These are phyloP conservation scores for Chesias legatella DNA, from an alignment of 2,888 invertebrate genomes.

Conservation along the genomic window DNA sequence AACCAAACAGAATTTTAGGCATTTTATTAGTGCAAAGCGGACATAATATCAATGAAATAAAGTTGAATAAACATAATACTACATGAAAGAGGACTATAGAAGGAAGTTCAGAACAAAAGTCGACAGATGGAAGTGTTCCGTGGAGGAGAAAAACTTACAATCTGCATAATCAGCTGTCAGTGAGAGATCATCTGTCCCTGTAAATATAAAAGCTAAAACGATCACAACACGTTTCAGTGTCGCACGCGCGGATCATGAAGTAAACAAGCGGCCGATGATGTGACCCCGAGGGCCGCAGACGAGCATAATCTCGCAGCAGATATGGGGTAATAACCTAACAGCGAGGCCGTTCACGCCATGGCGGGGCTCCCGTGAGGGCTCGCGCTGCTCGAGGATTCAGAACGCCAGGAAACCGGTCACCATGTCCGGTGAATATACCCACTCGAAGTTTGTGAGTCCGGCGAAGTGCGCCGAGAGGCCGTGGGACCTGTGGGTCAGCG, in stretches of 20 bases:
- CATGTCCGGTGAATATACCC: constrained; percentile 71
- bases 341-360: constrained; percentile 64
- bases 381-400: constrained; percentile 45
- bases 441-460: constrained; percentile 69
- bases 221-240: constrained; percentile 68
- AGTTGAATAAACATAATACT: constrained; percentile 51
- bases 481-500: constrained; percentile 75
- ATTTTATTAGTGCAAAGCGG: constrained; percentile 67
- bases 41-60: constrained; percentile 66
- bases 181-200: constrained; percentile 81
- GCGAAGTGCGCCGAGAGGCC: constrained; percentile 75
- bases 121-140: constrained; percentile 73
- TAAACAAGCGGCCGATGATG: constrained; percentile 61
- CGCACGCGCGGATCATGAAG: constrained; percentile 61
- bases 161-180: constrained; percentile 82
- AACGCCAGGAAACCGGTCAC: constrained; percentile 52
- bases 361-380: constrained; percentile 64
- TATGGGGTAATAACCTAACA: constrained; percentile 80
- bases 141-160: constrained; percentile 77
- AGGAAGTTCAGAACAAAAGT: constrained; percentile 55
- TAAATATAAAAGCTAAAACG: constrained; percentile 78
- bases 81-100: constrained; percentile 45
- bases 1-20: constrained; percentile 75
- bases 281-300: constrained; percentile 55
- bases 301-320: constrained; percentile 53